Percentiles rank a stretch among this genome's conserved stretches.
Conservation (phyloP, 2,113 vertebrate genomes). For the Axis porcinus region DNA sequence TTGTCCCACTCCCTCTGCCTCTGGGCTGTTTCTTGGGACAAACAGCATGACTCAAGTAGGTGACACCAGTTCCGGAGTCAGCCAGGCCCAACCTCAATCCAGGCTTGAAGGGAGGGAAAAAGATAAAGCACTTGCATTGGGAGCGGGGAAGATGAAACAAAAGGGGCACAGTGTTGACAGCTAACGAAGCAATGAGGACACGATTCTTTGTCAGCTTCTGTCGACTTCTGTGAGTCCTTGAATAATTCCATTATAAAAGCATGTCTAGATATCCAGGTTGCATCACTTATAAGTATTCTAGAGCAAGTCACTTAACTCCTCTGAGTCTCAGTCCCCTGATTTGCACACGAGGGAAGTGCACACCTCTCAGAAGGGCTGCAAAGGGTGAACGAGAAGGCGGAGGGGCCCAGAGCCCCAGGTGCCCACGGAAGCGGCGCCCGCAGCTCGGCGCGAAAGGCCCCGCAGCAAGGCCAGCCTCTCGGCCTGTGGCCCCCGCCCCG, state of each 20-base stretch:
- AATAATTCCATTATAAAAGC: not conserved
- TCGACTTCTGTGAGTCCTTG: not conserved
- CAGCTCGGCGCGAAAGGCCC: not conserved
- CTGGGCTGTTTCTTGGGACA: not conserved
- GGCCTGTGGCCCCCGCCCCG: too few relatives aligned
- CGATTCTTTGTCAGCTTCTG: not conserved
- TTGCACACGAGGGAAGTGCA: not conserved
- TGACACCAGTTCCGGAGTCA: not conserved
- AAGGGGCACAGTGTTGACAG: not conserved
- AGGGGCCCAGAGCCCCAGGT: not conserved
- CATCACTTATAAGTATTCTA: not conserved
- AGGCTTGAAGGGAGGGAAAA: not conserved
- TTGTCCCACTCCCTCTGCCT: not conserved
- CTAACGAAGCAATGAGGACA: not conserved
- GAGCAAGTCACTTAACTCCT: not conserved
- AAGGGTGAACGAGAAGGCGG: not conserved
- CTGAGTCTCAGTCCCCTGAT: not conserved
- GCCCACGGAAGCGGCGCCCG: accelerated
- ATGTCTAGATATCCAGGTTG: not conserved
- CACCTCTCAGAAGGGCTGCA: not conserved
- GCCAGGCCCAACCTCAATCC: not conserved
- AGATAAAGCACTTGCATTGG: not conserved
- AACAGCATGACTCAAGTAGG: not conserved
- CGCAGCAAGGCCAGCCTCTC: not conserved
- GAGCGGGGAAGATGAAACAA: not conserved